Conservation (phyloP, 2,888 invertebrate species). For the Nemoura dubitans region DNA sequence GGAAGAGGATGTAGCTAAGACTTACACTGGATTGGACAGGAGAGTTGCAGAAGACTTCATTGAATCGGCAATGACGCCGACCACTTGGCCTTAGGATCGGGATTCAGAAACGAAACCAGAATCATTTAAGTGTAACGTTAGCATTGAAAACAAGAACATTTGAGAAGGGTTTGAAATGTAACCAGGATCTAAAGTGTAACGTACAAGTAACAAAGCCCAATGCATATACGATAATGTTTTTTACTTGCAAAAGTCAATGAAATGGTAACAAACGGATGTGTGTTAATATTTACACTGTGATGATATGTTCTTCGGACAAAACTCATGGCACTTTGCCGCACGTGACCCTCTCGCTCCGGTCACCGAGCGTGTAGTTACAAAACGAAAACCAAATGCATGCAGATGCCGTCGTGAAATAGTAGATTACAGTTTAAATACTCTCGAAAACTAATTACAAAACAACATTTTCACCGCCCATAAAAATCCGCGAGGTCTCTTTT, state of each 20-base stretch:
- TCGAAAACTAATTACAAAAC: not conserved
- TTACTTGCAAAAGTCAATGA: constrained; percentile 49
- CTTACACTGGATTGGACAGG: constrained; percentile 60
- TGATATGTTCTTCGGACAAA: not conserved
- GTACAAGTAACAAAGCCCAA: not conserved
- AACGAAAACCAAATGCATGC: not conserved
- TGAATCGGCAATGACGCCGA: constrained; percentile 58
- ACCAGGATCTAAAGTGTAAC: too few species aligned
- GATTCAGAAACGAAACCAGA: not conserved
- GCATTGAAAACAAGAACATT: too few species aligned
- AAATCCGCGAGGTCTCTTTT: not conserved
- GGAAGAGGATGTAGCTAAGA: constrained; percentile 57
- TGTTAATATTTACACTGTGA: constrained; percentile 3
- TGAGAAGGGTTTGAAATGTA: too few species aligned
- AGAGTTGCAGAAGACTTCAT: constrained; percentile 60
- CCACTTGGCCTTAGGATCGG: not conserved
- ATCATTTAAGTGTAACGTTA: too few species aligned
- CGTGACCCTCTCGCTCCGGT: not conserved
- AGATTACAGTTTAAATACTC: not conserved
- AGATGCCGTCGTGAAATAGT: not conserved
- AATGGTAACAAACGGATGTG: constrained; percentile 48
- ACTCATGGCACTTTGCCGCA: not conserved
- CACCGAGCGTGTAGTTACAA: not conserved
- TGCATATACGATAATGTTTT: constrained; percentile 24
- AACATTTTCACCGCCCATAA: not conserved